These are phyloP conservation scores for Silvanus unidentatus DNA, from an alignment of 2,888 invertebrate species.

Conservation along the genomic window DNA sequence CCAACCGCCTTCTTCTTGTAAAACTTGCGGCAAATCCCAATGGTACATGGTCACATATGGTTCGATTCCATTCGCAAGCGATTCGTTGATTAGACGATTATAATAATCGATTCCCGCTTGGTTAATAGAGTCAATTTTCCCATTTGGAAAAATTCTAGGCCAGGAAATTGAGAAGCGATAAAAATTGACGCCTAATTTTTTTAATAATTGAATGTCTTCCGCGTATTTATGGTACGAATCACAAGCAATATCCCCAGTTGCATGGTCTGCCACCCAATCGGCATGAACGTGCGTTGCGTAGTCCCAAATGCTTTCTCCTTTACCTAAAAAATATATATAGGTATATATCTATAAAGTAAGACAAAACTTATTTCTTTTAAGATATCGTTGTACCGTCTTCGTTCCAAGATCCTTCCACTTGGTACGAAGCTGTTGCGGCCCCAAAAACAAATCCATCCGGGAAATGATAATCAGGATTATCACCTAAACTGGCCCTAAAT, in stretches of 20 bases:
- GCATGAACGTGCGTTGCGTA: conserved; percentile 42
- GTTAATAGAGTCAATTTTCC: conserved; percentile 59
- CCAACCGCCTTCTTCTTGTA: conserved; percentile 50
- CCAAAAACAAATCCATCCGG: conserved; percentile 6
- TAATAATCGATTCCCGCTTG: conserved; percentile 67
- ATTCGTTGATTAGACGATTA: conserved; percentile 63
- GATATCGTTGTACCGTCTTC: conserved; percentile 24
- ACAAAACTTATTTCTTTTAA: neutral
- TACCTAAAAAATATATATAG: conserved; percentile 16
- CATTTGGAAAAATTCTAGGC: conserved; percentile 49
- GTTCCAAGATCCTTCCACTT: conserved; percentile 33
- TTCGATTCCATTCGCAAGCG: conserved; percentile 52
- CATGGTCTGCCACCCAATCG: conserved; percentile 47
- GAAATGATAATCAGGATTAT: conserved; percentile 2
- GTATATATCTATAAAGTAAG: neutral
- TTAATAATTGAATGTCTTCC: conserved; percentile 55
- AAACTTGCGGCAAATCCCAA: conserved; percentile 33
- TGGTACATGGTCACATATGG: conserved; percentile 45
- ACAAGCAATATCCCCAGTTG: conserved; percentile 57
- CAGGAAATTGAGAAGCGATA: conserved; percentile 43
- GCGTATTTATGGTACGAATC: conserved; percentile 60
- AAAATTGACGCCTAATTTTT: conserved; percentile 50
- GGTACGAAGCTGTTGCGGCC: conserved; percentile 6
- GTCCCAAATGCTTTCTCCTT: conserved; percentile 49
- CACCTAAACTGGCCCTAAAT: neutral